These are phyloP conservation scores for Hoplostethus atlanticus DNA, from an alignment of 2,797 vertebrate genomes.

Conservation along the genomic window DNA sequence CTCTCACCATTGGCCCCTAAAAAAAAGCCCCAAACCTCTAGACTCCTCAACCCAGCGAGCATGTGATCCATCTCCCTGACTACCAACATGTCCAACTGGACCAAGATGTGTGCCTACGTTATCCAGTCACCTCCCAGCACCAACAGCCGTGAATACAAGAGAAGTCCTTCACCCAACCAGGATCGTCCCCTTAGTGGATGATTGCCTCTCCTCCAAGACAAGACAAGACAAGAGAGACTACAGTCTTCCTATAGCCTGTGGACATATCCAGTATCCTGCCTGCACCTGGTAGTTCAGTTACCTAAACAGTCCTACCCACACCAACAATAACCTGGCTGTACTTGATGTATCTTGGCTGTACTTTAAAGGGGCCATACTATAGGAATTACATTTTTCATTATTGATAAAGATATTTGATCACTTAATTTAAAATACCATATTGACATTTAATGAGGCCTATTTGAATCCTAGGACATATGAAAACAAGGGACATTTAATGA, in stretches of 20 bases:
- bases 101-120: neutral
- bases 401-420: conserved; percentile 1
- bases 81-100: conserved; percentile 29
- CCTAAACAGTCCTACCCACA: conserved; percentile 20
- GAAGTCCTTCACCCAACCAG: neutral
- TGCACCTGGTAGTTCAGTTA: conserved; percentile 22
- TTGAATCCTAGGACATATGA: no score
- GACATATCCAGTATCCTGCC: conserved; percentile 10
- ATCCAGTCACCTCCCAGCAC: neutral
- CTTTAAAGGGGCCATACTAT: conserved; percentile 35
- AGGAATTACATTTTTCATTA: conserved; percentile 21
- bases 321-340: conserved; percentile 28
- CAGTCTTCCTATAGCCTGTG: conserved; percentile 3
- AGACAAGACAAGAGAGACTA: neutral
- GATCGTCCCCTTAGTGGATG: conserved; percentile 1
- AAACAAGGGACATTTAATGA: no score
- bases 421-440: no score
- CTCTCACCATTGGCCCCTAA: conserved; percentile 56
- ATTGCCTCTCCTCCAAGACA: neutral
- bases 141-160: neutral
- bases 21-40: conserved; percentile 14
- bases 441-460: no score
- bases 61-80: conserved; percentile 5
- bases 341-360: conserved; percentile 45
- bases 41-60: conserved; percentile 23